Base-by-base conservation (phyloP, 2,888 invertebrate genomes). In the Ariolimax columbianus region DNA sequence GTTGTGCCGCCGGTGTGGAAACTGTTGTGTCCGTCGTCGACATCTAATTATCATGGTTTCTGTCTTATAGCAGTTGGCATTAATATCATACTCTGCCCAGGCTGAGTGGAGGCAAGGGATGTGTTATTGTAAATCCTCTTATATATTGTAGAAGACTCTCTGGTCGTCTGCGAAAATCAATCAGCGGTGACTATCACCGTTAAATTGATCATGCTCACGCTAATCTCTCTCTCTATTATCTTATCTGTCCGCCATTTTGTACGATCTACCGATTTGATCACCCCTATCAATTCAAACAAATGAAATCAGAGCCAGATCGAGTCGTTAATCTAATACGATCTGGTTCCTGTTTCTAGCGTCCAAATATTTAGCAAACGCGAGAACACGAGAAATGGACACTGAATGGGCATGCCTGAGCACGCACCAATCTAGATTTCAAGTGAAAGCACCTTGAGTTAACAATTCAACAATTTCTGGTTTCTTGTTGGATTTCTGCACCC, bases 351-450 rank as follows among this genome's bases (percentile, higher is more conserved):
- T 17, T 19, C 36, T 38, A 1, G 11, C 38, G 38, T 38, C 0
- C 70, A 70, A 70, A 70, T 70, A 70, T 70, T 70, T 36, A 38
- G 38, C 36, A 70, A 70, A 38, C 38, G 70, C 23, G 70, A 36
- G 23, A 14, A 38, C 1, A 17, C 19, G 17, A 17, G 19, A 3
- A 33, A 70, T 36, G 11, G 38, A 70, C 36, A 38, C 38, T 70
- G 14, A n/a, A 19, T 17, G 70, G 1, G 70, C 70, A 70, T 70
- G 38, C 70, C 36, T 6, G 6, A 2, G 70, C 70, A 70, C 70
- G 70, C 70, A 38, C 70, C 38, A 19, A 70, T 19, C 70, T 7
- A 38, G 70, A 38, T 70, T 70, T 70, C 17, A 36, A 70, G 70
- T 70, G 33, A 17, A 70, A 36, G 38, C 70, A 19, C 33, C 17